Evolutionary conservation across 2,113 vertebrate genomes (phyloP).

Genomic region (Orthochromis malagaraziensis): DNA sequence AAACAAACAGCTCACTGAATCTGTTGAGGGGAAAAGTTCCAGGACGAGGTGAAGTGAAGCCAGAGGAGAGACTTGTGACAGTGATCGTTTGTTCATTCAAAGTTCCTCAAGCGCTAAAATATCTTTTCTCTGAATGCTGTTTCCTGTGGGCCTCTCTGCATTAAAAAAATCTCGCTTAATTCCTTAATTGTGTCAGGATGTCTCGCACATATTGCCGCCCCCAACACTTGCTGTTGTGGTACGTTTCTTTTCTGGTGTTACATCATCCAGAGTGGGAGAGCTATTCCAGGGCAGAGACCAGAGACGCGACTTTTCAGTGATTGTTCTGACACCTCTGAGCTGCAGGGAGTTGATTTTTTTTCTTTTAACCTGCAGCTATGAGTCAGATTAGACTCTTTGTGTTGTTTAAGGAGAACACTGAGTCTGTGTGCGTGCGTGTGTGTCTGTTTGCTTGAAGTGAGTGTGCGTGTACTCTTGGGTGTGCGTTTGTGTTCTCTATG

Average conservation of each 20-base stretch:
- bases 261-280: conserved; percentile 24
- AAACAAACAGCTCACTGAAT: conserved; percentile 39
- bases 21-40: background rate
- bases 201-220: background rate
- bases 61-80: background rate
- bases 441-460: conserved; percentile 1
- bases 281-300: conserved; percentile 25
- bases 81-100: background rate
- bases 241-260: conserved; percentile 19
- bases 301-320: conserved; percentile 31
- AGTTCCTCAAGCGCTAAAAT: background rate
- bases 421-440: background rate
- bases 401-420: background rate
- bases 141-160: background rate
- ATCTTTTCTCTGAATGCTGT: background rate
- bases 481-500: conserved; percentile 20
- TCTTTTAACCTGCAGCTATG: conserved; percentile 50
- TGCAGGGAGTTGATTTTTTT: conserved; percentile 52
- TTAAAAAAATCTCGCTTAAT: background rate
- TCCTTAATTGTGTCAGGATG: conserved; percentile 9
- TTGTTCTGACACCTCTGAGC: conserved; percentile 52
- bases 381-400: conserved; percentile 32
- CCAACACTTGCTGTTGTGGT: conserved; percentile 12
- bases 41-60: background rate
- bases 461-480: background rate